Base-by-base conservation (phyloP, 2,888 invertebrate species). In the Ganaspis brasiliensis region DNA sequence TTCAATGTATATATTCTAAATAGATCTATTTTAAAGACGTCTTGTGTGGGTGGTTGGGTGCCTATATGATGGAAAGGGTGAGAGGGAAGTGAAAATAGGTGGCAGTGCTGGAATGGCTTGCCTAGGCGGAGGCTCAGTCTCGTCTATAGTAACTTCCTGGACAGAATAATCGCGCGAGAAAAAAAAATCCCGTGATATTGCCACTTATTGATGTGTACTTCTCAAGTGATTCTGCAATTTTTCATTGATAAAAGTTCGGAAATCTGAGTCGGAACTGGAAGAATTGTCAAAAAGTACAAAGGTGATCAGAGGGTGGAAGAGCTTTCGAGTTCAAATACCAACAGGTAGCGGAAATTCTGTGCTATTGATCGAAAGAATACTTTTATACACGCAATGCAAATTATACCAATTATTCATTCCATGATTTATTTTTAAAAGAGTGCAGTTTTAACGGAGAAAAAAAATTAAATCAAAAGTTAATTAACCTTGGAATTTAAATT, bases 341-440 rank as follows among this genome's bases (percentile, higher is more conserved):
- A 67, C 67, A 67, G 67, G 45, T 67, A 67, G 45, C n/a, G 63
- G 14, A 63, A 63, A 61, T n/a, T n/a, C 19, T 14, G 12, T 67
- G 24, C 8, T 67, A 67, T 67, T 67, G 67, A 67, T 67, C 45
- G 24, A 67, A 67, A 45, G 14, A 40, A 8, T 14, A 14, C 9
- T 45, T 67, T 67, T 45, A 40, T n/a, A 24, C 45, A 67, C 45
- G 26, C 67, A 67, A 67, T 67, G 8, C 14, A 45, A 26, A 67
- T 45, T 45, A n/a, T 12, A 61, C 45, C 14, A 67, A 63, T 63
- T 45, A 14, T 45, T 45, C 1, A 4, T n/a, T 45, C 19, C 16
- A n/a, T 49, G 49, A 2, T 16, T 49, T 52, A 52, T 19, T 52
- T 52, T 52, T 19, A 52, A 52, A 19, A 52, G 2, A 19, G 9